These are phyloP conservation scores for Platycheirus albimanus DNA, from an alignment of 2,888 invertebrate species.

Conservation along the genomic window DNA sequence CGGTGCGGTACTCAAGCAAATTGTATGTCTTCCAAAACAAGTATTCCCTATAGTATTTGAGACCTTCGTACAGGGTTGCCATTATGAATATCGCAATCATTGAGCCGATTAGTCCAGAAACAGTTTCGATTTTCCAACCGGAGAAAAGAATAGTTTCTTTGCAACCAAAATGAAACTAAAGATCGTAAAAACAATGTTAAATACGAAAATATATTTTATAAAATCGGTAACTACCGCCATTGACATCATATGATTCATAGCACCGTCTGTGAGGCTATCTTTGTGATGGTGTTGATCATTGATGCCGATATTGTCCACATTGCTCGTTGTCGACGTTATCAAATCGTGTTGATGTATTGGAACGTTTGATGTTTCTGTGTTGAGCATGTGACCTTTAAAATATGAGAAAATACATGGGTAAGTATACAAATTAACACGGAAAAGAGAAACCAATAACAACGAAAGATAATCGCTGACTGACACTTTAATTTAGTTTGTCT, in stretches of 20 bases:
- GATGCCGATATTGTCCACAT: slow-evolving; percentile 53
- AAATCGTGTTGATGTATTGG: slow-evolving; percentile 63
- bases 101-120: slow-evolving; percentile 92
- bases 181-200: neutral
- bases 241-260: slow-evolving; percentile 82
- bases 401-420: too few relatives aligned
- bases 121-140: slow-evolving; percentile 90
- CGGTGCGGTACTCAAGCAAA: slow-evolving; percentile 92
- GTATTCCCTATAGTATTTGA: slow-evolving; percentile 89
- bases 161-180: slow-evolving; percentile 92
- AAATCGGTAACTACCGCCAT: slow-evolving; percentile 81
- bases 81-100: slow-evolving; percentile 95
- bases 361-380: slow-evolving; percentile 71
- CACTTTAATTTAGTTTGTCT: too few relatives aligned
- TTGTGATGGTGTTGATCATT: slow-evolving; percentile 67
- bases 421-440: too few relatives aligned
- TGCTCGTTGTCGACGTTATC: slow-evolving; percentile 62
- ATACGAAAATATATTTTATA: neutral
- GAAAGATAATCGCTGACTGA: too few relatives aligned
- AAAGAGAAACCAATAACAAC: too few relatives aligned
- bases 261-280: slow-evolving; percentile 28
- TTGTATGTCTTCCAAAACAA: slow-evolving; percentile 94
- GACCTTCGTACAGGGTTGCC: slow-evolving; percentile 96
- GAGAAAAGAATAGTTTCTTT: slow-evolving; percentile 91
- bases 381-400: slow-evolving; percentile 67